Conservation (phyloP, 2,113 vertebrate species). For the Glareola pratincola region DNA sequence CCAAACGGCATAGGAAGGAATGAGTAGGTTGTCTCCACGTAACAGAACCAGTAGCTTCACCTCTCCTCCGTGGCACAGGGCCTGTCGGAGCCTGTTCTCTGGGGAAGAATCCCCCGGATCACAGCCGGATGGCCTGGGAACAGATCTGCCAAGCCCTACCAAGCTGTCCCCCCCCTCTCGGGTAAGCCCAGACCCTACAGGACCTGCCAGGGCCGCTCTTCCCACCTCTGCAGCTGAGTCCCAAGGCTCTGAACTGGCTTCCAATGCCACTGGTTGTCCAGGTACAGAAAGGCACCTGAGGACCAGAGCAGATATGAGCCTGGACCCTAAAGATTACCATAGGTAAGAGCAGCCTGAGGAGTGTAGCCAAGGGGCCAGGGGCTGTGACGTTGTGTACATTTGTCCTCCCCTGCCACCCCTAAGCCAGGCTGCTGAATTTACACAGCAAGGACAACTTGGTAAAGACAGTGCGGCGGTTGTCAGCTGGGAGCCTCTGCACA, state of each 20-base stretch:
- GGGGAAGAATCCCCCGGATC: neutral
- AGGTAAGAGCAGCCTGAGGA: neutral
- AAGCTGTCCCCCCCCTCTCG: neutral
- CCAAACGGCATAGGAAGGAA: neutral
- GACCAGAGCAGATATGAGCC: neutral
- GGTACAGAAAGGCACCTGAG: neutral
- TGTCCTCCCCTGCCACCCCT: neutral
- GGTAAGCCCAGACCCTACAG: neutral
- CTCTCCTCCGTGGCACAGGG: neutral
- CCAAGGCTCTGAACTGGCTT: neutral
- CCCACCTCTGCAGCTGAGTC: neutral
- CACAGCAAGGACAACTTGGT: conserved; percentile 7
- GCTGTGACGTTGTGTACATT: neutral
- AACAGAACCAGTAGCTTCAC: neutral
- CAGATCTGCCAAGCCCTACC: neutral
- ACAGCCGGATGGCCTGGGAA: neutral
- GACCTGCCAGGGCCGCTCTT: neutral
- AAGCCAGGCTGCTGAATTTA: neutral
- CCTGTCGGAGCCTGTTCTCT: neutral
- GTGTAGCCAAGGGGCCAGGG: neutral
- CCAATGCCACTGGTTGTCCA: neutral
- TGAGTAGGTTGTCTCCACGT: neutral
- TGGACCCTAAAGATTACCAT: neutral
- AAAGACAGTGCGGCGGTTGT: neutral
- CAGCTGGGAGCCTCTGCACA: conserved; percentile 47